Base-by-base conservation (phyloP, 2,797 vertebrate genomes). In the Enteromius paludinosus region DNA sequence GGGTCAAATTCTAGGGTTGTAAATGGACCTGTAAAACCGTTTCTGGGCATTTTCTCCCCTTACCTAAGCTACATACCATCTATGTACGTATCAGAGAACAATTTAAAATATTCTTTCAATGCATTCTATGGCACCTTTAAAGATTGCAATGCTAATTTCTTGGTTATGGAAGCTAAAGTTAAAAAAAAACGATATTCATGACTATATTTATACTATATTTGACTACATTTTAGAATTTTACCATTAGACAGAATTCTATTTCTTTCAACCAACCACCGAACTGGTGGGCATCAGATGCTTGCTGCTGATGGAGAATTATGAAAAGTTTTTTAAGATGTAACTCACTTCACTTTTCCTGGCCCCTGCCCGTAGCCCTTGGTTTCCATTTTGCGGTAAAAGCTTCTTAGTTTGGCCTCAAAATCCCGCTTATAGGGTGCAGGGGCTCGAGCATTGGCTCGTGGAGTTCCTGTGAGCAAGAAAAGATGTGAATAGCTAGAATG, bases 281-380 rank as follows among this genome's bases (percentile, higher is more conserved):
- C 71, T 23, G 71, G 45, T 72, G 28, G 5, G 6, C 45, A 72
- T 33, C 20, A 14, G 17, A 49, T 52, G 28, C 47, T 72, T n/a
- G 11, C 7, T 72, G 47, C 12, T 72, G 28, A 28, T 78, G 18
- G n/a, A 23, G n/a, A 59, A 56, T 56, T 18, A 12, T 30, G 30
- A 33, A 33, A 33, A 38, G 18, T 47, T 7, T 41, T 64, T n/a
- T 25, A 18, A 41, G 11, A 5, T 5, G 43, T n/a, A 54, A 92
- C 97, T 35, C 93, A 98, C 98, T 99, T 99, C 92, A 99, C 93
- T 92, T 99, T 99, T 80, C 98, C 98, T 4, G 98, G 98, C 77
- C 98, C 98, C 92, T 99, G 97, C 66, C 97, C 98, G 14, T 98
- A 99, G 91, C 98, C 98, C 92, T 99, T 99, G 10, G 96, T 97